Base-by-base conservation (phyloP, 2,888 invertebrate species). In the Diarsia dahlii region DNA sequence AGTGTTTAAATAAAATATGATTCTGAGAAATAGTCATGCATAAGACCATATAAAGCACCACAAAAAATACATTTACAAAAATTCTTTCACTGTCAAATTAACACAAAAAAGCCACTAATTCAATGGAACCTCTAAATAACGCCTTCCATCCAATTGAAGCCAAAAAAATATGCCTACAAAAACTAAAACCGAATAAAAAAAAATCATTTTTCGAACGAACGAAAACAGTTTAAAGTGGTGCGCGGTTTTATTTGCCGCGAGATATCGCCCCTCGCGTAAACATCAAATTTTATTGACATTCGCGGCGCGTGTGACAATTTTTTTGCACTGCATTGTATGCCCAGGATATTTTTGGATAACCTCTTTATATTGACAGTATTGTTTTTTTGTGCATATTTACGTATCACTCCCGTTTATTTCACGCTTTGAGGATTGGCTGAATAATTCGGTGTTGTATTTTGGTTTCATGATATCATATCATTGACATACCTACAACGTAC, bases 201-300 rank as follows among this genome's bases (percentile, higher is more conserved):
- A 91, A 91, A 89, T 90, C 89, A 91, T 92, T 92, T 91, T 90
- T 89, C 88, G 87, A 89, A 90, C 86, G 88, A 89, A 92, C 89
- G 88, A 89, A 84, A 87, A 88, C 90, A 90, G 89, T 90, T 89
- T 91, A 90, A 91, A 91, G 90, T 90, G 91, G 83, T 84, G 89
- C 87, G 90, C 75, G 81, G 90, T 92, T 94, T 92, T 93, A 90
- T 92, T 91, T 87, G 89, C 89, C 88, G 89, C 89, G 89, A 91
- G 93, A 93, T 94, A 95, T 93, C 92, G 91, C 90, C 85, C 84
- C 82, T 87, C 89, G 93, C 92, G 94, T 94, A 94, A 94, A 94
- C 92, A 94, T 95, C 93, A 93, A 93, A 93, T 94, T 94, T 95
- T 95, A 95, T 95, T 95, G 95, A 95, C 93, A 90, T 89, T 90